Base-by-base conservation (phyloP, 2,888 invertebrate species). In the Xanthia icteritia region DNA sequence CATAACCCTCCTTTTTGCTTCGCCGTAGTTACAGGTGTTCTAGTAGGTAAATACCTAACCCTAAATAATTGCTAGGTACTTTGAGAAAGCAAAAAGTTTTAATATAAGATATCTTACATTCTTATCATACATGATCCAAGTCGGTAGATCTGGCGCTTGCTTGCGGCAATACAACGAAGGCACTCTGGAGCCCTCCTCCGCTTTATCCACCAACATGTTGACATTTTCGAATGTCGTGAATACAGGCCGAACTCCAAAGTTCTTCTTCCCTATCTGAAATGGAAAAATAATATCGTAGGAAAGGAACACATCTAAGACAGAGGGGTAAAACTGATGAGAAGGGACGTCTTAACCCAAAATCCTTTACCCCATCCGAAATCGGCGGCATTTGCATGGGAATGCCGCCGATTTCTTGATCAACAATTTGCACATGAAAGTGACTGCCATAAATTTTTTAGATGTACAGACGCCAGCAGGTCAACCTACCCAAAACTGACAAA, bases 61-160 rank as follows among this genome's bases (percentile, higher is more conserved):
- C 27, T 9, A 15, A n/a, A 56, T 11, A 45, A 56, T 36, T 56
- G 5, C 13, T 31, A 65, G 8, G 20, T 54, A 27, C 27, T 64
- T 63, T 48, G 8, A 11, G 5, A 51, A 31, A n/a, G 2, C 17
- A 61, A 79, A 31, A 67, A 11, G 5, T 42, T 42, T 64, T 60
- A 17, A 6, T 65, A 27, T 27, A 65, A 36, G 36, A 58, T 23
- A 48, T 42, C 94, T 89, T 92, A 98, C 98, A 95, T 99, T 98
- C 94, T 98, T 98, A 92, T 99, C 99, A 92, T 98, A 99, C 79
- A 98, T 98, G 73, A 99, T 97, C 99, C 99, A 99, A 0, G 98
- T 96, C 0, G 99, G 99, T 69, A 98, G 92, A 86, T 98, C 98
- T 0, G 97, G 97, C 0, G 97, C 98, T 91, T 98, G 98, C 85